phyloP scores from a whole-genome alignment of 2,797 vertebrate species.

The Tinamus major region DNA sequence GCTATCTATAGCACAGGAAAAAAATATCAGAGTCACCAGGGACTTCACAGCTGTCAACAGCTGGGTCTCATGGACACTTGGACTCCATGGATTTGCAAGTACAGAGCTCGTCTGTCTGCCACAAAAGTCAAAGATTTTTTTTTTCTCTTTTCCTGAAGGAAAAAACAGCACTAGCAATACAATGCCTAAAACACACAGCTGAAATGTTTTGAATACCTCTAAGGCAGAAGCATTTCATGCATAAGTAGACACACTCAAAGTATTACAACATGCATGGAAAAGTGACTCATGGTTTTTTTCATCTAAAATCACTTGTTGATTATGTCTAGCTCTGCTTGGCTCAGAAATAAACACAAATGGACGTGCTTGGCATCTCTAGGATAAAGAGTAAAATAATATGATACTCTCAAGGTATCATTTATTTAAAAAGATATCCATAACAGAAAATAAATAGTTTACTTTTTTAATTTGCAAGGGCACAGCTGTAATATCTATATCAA shows the following conservation, averaged over 20 bases:
- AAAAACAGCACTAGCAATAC: not conserved
- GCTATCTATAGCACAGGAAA: not conserved
- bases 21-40: not conserved
- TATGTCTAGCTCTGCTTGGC: not conserved
- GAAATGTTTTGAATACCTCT: not conserved
- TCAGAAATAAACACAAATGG: not conserved
- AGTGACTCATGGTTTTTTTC: not conserved
- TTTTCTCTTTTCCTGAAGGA: not conserved
- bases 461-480: not conserved
- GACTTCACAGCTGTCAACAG: conserved; percentile 17
- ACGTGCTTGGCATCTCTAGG: not conserved
- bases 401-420: not conserved
- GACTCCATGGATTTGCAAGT: not conserved
- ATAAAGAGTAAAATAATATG: not conserved
- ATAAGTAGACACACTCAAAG: not conserved
- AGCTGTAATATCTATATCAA: not conserved
- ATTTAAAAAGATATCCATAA: not conserved
- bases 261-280: not conserved
- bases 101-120: conserved; percentile 27
- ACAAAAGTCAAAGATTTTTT: not conserved
- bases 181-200: not conserved
- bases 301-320: conserved; percentile 3
- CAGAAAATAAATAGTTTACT: not conserved
- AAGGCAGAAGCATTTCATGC: not conserved
- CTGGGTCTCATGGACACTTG: not conserved